Evolutionary conservation across 2,797 vertebrate species (phyloP).

Genomic region (Rhabdomys pumilio): DNA sequence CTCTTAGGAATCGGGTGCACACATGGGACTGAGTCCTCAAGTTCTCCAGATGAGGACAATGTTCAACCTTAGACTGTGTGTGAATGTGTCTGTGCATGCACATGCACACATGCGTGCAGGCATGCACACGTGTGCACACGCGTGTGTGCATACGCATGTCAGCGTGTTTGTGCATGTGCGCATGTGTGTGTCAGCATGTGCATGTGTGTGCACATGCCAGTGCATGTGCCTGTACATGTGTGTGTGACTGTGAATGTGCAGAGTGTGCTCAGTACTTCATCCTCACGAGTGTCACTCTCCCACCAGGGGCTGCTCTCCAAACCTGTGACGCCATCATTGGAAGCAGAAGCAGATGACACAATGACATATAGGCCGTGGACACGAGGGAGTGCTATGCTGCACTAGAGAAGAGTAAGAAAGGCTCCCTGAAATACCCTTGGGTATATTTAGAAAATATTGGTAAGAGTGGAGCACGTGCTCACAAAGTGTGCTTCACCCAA

Average conservation of each 20-base stretch:
- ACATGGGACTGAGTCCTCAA: not conserved
- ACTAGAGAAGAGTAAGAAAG: not conserved
- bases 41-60: not conserved
- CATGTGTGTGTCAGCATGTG: too few species aligned
- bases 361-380: fast-evolving
- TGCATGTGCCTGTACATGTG: not conserved
- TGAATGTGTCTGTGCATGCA: too few species aligned
- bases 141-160: too few species aligned
- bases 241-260: fast-evolving
- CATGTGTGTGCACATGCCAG: too few species aligned
- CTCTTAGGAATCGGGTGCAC: not conserved
- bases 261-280: fast-evolving
- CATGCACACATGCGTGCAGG: fast-evolving
- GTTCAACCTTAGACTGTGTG: not conserved
- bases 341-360: not conserved
- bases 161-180: too few species aligned
- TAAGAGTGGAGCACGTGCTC: not conserved
- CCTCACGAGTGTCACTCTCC: fast-evolving
- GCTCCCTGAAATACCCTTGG: not conserved
- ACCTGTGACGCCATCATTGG: fast-evolving
- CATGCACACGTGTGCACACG: too few species aligned
- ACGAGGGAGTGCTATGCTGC: not conserved
- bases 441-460: not conserved
- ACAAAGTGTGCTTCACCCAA: not conserved
- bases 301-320: not conserved